A percentile compares a stretch with the other conserved stretches of the same genome.
Conservation (phyloP, 2,888 invertebrate genomes). For the Macrophya annulata region DNA sequence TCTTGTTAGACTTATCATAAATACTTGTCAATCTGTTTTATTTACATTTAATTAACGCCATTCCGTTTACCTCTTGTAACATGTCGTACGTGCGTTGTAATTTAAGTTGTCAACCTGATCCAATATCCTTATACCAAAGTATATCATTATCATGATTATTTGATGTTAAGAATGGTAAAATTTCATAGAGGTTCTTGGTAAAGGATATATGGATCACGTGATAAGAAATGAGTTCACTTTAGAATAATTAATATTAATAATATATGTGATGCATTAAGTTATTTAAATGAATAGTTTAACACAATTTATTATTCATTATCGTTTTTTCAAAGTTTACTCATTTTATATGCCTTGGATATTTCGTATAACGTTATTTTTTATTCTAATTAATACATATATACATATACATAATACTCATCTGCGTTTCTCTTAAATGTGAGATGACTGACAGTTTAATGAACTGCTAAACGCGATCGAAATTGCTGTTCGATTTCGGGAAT, state of each 20-base stretch:
- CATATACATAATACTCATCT: constrained; percentile 12
- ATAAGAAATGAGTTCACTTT: constrained; percentile 64
- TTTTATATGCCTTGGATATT: constrained; percentile 58
- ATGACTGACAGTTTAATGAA: neutral
- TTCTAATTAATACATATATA: neutral
- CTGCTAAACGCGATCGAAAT: neutral
- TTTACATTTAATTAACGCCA: constrained; percentile 56
- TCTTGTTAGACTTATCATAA: constrained; percentile 14
- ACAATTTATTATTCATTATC: constrained; percentile 18
- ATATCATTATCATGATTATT: neutral
- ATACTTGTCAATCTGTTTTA: constrained; percentile 4
- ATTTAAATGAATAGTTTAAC: constrained; percentile 16
- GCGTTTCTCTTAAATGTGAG: neutral
- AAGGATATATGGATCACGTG: constrained; percentile 71
- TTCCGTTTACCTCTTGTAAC: constrained; percentile 56
- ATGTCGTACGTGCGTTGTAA: constrained; percentile 26
- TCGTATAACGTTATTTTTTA: neutral
- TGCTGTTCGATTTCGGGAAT: neutral
- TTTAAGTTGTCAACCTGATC: constrained; percentile 67
- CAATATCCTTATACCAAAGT: constrained; percentile 65
- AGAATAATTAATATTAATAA: constrained; percentile 41
- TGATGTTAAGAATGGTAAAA: neutral
- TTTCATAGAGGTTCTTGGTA: constrained; percentile 1
- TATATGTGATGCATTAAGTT: constrained; percentile 30
- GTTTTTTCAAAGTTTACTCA: constrained; percentile 61